Evolutionary conservation across 1,140 invertebrate species (phyloP), one percentile per base, ranked within the genome.

Genomic region (Metaphire vulgaris): DNA sequence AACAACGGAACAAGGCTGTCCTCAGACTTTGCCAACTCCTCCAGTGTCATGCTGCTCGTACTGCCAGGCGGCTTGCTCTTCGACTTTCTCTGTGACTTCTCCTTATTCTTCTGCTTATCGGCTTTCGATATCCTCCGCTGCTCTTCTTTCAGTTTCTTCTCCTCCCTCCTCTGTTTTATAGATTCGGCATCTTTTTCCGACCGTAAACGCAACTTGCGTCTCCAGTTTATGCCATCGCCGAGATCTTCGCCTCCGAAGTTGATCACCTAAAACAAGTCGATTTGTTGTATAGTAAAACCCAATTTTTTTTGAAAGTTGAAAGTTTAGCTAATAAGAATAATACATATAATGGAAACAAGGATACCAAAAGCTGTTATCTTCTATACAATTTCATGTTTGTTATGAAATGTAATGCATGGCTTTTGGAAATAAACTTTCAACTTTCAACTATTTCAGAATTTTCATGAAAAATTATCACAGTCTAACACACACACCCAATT

Each of bases 1-100:
- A 98, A 96, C 73, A 95, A 87, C 30, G 95, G 95, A 81, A 96
- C 90, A 72, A 91, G 90, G 85, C 93, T 92, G 26, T 90, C 90
- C 72, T 93, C 92, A 21, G 91, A 91, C 85, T 95, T 91, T 26
- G 89, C 89, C 81, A 91, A 91, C 77, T 91, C 90, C 79, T 90
- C 31, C 31, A 73, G 34, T 21, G 41, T 56, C n/a, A n/a, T n/a
- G n/a, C n/a, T n/a, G 31, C 73, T 74, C 41, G 75, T 78, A 30
- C 34, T 74, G 1, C 71, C 76, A 14, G 72, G 74, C 29, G 79
- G 75, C 26, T 78, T 70, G 34, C 74, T 74, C 70, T n/a, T 31
- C 21, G 28, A n/a, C 70, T 72, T 72, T 14, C 70, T 14, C 29
- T 89, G 84, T 15, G 90, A 85, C 78, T 91, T 92, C 65, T 92